Evolutionary conservation across 23 tunicate genomes (phyloP), one percentile per base, ranked within the genome.

Genomic region (Ciona savignyi): DNA sequence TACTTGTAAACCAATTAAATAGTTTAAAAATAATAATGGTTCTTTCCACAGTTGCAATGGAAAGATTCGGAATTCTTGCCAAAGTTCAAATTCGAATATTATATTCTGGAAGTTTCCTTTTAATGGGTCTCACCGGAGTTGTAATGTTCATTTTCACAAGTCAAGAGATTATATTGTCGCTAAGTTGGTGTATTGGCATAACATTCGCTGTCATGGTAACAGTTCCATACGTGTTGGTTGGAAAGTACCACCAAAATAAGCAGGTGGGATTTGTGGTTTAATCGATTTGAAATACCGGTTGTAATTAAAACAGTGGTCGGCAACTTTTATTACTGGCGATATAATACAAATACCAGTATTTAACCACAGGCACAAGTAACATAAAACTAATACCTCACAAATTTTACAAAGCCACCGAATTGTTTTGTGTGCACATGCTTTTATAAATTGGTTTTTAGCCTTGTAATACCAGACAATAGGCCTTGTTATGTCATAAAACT

Each of bases 211-310:
- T 79, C 68, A 32, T 87, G 70, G 72, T 84, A 19, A 92, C 86
- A 25, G 68, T 92, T 32, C 98, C 98, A 21, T 85, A 79, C 72
- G 66, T 79, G n/a, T 80, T 92, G 23, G 87, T 92, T 27, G 86
- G 91, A 27, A 80, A 84, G 60, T 92, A 92, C 60, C 91, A 84
- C 66, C 81, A 26, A 25, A 66, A 76, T 32, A 67, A 33, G 51
- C 67, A 80, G 79, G 98, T 92, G 35, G 62, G 81, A 42, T 25
- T 9, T 26, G 9, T n/a, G 25, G 22, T 30, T 27, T 68, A 25
- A n/a, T 11, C 20, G 15, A 11, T 49, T 42, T 51, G 9, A 26
- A 33, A 33, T n/a, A n/a, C n/a, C n/a, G n/a, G n/a, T n/a, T n/a
- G n/a, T n/a, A n/a, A n/a, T n/a, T n/a, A n/a, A n/a, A n/a, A n/a